These are phyloP conservation scores for Megalops cyprinoides DNA, from an alignment of 2,797 vertebrate genomes.

Conservation along the genomic window DNA sequence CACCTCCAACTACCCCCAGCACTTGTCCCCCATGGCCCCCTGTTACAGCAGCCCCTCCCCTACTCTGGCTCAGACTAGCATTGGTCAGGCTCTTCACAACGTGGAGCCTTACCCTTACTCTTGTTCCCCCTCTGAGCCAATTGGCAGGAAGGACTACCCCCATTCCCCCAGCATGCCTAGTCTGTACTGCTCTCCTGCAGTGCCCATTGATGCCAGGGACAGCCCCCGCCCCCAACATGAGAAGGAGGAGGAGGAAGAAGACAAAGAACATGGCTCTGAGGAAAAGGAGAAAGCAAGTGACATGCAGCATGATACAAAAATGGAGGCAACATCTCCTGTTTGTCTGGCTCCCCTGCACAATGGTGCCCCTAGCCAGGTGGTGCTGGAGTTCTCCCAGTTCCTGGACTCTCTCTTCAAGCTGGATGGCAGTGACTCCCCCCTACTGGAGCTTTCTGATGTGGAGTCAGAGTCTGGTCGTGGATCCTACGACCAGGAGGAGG, in stretches of 20 bases:
- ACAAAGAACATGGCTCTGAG: conserved; percentile 41
- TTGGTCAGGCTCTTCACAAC: conserved; percentile 55
- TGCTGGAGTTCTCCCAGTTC: conserved; percentile 97
- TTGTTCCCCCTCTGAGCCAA: conserved; percentile 32
- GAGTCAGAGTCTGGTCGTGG: conserved; percentile 87
- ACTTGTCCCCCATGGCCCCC: conserved; percentile 64
- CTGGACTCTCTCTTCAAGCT: conserved; percentile 97
- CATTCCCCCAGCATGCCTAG: conserved; percentile 67
- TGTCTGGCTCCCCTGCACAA: conserved; percentile 74
- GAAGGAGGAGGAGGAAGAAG: conserved; percentile 40
- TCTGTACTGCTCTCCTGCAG: conserved; percentile 60
- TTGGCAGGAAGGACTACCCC: conserved; percentile 62
- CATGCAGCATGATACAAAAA: conserved; percentile 49
- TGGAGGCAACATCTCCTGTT: conserved; percentile 59
- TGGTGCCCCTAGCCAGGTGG: conserved; percentile 88
- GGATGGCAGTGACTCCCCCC: conserved; percentile 90
- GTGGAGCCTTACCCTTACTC: conserved; percentile 23
- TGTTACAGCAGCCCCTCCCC: conserved; percentile 65
- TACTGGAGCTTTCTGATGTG: conserved; percentile 90
- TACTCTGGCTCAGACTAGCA: conserved; percentile 56
- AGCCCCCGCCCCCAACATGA: conserved; percentile 50
- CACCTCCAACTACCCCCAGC: conserved; percentile 63
- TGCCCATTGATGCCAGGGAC: conserved; percentile 38
- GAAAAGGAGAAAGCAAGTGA: conserved; percentile 60
- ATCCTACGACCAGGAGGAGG: conserved; percentile 81